A percentile compares a stretch with the other conserved stretches of the same genome.
Conservation (phyloP, 2,113 vertebrate genomes). For the Noturus placidus region DNA sequence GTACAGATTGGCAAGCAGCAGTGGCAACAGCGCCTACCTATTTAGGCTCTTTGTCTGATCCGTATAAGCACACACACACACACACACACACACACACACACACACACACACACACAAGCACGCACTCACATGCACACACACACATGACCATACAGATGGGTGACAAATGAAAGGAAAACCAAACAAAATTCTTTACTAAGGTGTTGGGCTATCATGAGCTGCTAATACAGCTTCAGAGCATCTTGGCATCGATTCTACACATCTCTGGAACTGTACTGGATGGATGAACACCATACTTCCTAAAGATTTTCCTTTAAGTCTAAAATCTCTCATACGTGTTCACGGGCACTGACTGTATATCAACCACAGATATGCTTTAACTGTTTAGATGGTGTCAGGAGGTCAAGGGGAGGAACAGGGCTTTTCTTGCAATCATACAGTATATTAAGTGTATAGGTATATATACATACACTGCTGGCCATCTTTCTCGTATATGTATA, state of each 20-base stretch:
- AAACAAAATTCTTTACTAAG: not conserved
- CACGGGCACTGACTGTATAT: not conserved
- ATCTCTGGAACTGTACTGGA: not conserved
- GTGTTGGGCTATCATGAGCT: not conserved
- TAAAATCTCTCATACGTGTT: not conserved
- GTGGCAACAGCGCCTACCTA: constrained; percentile 5
- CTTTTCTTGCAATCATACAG: not conserved
- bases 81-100: not conserved
- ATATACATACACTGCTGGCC: too few relatives aligned
- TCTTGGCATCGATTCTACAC: not conserved
- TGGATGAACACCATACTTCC: not conserved
- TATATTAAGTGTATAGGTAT: constrained; percentile 15
- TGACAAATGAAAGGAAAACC: not conserved
- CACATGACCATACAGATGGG: not conserved
- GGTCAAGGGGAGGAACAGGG: too few relatives aligned
- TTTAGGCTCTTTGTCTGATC: constrained; percentile 6
- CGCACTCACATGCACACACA: not conserved
- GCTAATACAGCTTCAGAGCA: not conserved
- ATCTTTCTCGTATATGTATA: too few relatives aligned
- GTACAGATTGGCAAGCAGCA: constrained; percentile 25
- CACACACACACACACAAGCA: not conserved
- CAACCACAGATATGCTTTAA: too few relatives aligned
- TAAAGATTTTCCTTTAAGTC: not conserved
- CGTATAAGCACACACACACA: not conserved
- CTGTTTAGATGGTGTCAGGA: not conserved